phyloP scores from a whole-genome alignment of 2,888 invertebrate species.

The Agriopis leucophaearia region DNA sequence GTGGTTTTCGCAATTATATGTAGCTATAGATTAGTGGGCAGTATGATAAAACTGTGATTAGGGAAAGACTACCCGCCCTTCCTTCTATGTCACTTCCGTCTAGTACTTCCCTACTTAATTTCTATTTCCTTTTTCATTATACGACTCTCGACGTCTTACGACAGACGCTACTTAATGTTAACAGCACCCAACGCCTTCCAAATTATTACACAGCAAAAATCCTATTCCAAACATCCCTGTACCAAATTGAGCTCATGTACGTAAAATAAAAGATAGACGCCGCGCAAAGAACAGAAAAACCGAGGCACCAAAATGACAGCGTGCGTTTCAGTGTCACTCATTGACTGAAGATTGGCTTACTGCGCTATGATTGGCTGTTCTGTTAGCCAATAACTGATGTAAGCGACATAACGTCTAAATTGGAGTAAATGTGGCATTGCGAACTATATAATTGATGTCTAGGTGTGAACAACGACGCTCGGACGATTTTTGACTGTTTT shows the following conservation, averaged over 20 bases:
- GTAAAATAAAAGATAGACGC: not conserved
- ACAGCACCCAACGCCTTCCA: not conserved
- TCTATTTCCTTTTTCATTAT: not conserved
- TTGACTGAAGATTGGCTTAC: no score
- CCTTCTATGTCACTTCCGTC: not conserved
- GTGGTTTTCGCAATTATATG: no score
- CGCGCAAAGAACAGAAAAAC: not conserved
- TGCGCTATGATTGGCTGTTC: no score
- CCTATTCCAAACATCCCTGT: conserved; percentile 15
- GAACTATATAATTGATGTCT: no score
- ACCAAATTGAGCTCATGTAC: conserved; percentile 14
- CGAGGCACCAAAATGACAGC: not conserved
- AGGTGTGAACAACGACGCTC: no score
- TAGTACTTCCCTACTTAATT: not conserved
- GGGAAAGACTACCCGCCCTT: not conserved
- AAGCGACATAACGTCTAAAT: no score
- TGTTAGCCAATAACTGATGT: no score
- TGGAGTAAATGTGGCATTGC: no score
- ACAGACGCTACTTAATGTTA: conserved; percentile 7
- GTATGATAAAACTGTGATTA: not conserved
- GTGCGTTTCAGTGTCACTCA: no score
- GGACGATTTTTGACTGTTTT: no score
- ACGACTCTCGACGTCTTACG: conserved; percentile 2
- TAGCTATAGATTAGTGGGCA: no score
- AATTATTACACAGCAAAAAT: conserved; percentile 6